Conservation (phyloP, 2,888 invertebrate genomes). For the Kryphioiulus occultus region DNA sequence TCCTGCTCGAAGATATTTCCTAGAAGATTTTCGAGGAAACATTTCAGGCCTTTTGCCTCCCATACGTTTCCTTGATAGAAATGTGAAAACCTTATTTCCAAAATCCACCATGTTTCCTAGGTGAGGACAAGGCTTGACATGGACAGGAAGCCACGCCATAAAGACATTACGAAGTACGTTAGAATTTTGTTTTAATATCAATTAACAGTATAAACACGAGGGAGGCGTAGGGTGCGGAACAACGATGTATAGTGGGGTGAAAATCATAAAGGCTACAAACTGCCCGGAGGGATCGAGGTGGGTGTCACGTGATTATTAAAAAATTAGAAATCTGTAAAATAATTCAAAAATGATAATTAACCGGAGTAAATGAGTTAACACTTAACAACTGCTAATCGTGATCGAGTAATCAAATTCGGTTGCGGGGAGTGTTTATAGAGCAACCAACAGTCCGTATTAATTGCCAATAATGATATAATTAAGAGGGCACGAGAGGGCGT, state of each 20-base stretch:
- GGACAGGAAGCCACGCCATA: background rate
- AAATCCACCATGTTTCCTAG: too few species aligned
- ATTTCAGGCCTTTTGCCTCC: too few species aligned
- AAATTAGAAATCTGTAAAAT: background rate
- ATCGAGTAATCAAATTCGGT: background rate
- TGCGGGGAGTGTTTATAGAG: background rate
- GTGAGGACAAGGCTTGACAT: too few species aligned
- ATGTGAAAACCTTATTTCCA: too few species aligned
- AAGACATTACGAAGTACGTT: background rate
- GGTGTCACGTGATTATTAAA: background rate
- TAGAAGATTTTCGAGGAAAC: too few species aligned
- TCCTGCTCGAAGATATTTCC: too few species aligned
- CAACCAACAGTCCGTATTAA: background rate
- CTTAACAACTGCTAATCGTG: background rate
- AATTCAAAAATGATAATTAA: background rate
- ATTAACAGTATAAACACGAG: constrained; percentile 5
- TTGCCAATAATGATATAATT: background rate
- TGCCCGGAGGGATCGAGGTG: background rate
- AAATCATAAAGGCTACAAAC: background rate
- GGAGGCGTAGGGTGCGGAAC: background rate
- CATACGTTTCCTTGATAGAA: too few species aligned
- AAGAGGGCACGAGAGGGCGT: background rate
- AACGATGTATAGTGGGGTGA: background rate
- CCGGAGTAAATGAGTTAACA: background rate
- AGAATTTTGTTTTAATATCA: background rate